Percentiles rank a stretch among this genome's conserved stretches.
These are phyloP conservation scores for Pycnonotus jocosus DNA, from an alignment of 2,113 vertebrate genomes.

Conservation along the genomic window DNA sequence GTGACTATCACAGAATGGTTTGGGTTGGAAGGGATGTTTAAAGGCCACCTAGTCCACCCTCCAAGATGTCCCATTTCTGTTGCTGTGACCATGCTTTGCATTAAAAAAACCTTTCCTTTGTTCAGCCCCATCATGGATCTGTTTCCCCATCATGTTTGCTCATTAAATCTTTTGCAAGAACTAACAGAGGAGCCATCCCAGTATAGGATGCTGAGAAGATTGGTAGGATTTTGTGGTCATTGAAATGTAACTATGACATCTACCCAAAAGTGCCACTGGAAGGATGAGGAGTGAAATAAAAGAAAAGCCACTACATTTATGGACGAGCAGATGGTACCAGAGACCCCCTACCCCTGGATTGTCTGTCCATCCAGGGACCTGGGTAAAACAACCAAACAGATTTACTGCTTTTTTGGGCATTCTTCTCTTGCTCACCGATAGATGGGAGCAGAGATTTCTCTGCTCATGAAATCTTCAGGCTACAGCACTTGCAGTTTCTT, in stretches of 20 bases:
- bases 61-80: not conserved
- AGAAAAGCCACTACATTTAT: not conserved
- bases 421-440: not conserved
- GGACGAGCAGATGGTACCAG: not conserved
- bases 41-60: not conserved
- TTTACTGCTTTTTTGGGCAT: not conserved
- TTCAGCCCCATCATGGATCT: not conserved
- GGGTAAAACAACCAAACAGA: not conserved
- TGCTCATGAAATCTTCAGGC: not conserved
- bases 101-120: not conserved
- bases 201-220: not conserved
- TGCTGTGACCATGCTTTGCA: not conserved
- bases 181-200: not conserved
- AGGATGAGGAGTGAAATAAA: not conserved
- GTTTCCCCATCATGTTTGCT: not conserved
- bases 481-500: not conserved
- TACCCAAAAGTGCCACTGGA: not conserved
- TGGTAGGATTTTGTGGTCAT: not conserved
- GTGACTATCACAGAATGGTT: not conserved
- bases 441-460: constrained; percentile 27
- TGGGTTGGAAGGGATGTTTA: not conserved
- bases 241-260: not conserved
- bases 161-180: not conserved
- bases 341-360: not conserved
- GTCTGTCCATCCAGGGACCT: not conserved